Evolutionary conservation across 2,888 invertebrate species (phyloP), one percentile per base, ranked within the genome.

Genomic region (Ochropleura plecta): DNA sequence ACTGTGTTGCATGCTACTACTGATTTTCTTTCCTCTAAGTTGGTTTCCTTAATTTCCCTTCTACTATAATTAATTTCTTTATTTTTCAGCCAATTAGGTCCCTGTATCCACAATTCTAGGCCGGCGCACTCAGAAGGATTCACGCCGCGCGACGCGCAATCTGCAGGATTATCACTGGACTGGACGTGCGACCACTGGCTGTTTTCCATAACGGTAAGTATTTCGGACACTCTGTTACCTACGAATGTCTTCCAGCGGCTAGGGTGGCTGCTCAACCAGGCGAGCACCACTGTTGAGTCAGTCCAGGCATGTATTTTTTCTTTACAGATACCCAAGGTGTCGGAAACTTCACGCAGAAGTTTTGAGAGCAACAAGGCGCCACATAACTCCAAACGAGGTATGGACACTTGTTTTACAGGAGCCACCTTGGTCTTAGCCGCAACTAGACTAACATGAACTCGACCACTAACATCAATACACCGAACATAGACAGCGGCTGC

Each of bases 211-310:
- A 30, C 16, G 10, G 48, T 64, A 30, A 64, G 65, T 65, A 65
- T 49, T 65, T 65, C 65, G 40, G 65, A 65, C 40, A 65, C 65
- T 49, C 64, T 48, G 40, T 65, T 65, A 7, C 18, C 65, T 1
- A 49, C 65, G 5, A 65, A 65, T 1, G 65, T 65, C 4, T 65
- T 65, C 65, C 65, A 65, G 49, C 65, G 51, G 8, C 65, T 66
- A 5, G 51, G 65, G 65, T 66, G 65, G 65, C 51, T 66, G 40
- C 51, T 66, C 40, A 66, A 51, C 65, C 65, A 65, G 7, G 49
- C 49, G 49, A 65, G 64, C 49, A 66, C 65, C 51, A 66, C 65
- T n/a, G 65, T 66, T 14, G 51, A 51, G 65, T 66, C 65, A 51
- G 51, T 66, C 65, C 51, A 51, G 40, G 51, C 65, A 51, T 51